These are phyloP conservation scores for Chiloscyllium plagiosum DNA, from an alignment of 2,113 vertebrate genomes.

Conservation along the genomic window DNA sequence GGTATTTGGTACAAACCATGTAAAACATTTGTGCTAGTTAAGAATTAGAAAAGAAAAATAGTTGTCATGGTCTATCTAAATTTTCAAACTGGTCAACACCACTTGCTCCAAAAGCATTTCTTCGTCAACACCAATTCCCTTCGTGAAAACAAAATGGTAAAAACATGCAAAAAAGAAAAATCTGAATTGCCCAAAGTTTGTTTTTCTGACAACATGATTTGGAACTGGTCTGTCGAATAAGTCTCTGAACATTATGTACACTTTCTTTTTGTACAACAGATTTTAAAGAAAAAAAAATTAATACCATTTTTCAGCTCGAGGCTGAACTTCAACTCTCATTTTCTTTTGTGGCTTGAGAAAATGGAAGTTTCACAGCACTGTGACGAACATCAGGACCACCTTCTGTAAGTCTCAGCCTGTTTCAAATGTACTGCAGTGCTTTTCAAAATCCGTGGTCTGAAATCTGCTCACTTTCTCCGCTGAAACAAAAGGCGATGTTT, in stretches of 20 bases:
- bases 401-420: not conserved
- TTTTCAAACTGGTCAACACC: conserved; percentile 3
- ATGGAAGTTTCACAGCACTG: not conserved
- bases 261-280: conserved; percentile 93
- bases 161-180: conserved; percentile 89
- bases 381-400: not conserved
- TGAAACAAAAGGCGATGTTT: not conserved
- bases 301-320: not conserved
- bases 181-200: conserved; percentile 90
- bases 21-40: conserved; percentile 95
- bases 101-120: conserved; percentile 8
- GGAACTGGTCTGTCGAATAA: conserved; percentile 69
- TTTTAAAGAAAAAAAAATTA: not conserved
- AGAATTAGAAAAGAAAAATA: conserved; percentile 60
- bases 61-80: conserved; percentile 41
- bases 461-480: not conserved
- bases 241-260: conserved; percentile 98
- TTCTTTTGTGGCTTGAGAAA: not conserved
- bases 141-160: conserved; percentile 72
- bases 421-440: not conserved
- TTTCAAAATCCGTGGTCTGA: not conserved
- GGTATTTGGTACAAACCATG: conserved; percentile 95
- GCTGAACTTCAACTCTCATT: not conserved
- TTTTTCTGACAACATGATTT: conserved; percentile 62
- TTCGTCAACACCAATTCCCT: conserved; percentile 42